Percentiles rank a stretch among this genome's conserved stretches.
phyloP scores from a whole-genome alignment of 1,140 invertebrate species.

The Maniola jurtina region DNA sequence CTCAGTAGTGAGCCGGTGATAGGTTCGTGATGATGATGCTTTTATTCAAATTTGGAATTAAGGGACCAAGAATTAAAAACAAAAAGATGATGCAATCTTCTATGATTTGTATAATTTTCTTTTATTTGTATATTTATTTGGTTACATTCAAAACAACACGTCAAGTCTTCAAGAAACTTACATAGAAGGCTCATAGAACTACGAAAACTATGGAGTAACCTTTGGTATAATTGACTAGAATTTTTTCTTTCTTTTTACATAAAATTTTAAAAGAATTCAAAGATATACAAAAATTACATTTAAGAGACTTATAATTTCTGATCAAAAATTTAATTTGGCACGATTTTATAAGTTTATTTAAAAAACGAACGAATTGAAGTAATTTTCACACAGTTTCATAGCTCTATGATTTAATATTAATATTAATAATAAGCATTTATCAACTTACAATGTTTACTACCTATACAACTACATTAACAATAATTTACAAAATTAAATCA shows the following conservation, averaged over 20 bases:
- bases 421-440: conserved; percentile 20
- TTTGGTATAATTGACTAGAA: conserved; percentile 12
- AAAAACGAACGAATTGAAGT: not conserved
- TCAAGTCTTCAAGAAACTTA: conserved; percentile 51
- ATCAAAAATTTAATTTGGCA: conserved; percentile 22
- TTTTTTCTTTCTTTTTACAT: not conserved
- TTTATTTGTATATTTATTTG: conserved; percentile 51
- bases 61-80: conserved; percentile 38
- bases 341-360: not conserved
- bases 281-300: not conserved
- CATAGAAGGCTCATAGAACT: conserved; percentile 32
- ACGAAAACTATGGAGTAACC: conserved; percentile 24
- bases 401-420: conserved; percentile 19
- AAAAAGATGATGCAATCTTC: conserved; percentile 58
- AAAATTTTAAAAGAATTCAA: not conserved
- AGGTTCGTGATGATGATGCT: too few relatives aligned
- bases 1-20: too few relatives aligned
- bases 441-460: conserved; percentile 29
- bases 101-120: conserved; percentile 62
- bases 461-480: conserved; percentile 40
- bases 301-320: not conserved
- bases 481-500: conserved; percentile 43
- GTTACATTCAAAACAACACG: conserved; percentile 61
- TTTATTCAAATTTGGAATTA: too few relatives aligned
- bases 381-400: conserved; percentile 26